Base-by-base conservation (phyloP, 2,888 invertebrate species). In the Blomia tropicalis region DNA sequence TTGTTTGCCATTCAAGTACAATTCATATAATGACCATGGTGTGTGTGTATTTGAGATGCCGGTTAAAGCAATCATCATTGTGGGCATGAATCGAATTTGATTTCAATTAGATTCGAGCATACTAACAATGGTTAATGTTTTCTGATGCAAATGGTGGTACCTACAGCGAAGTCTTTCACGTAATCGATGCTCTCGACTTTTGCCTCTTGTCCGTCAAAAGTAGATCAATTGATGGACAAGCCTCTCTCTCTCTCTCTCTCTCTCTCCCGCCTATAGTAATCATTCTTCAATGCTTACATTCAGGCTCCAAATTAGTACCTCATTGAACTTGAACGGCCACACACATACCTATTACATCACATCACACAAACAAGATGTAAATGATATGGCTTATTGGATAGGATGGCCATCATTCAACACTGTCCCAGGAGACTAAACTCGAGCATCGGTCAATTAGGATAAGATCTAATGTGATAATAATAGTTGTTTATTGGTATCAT, bases 401-500 rank as follows among this genome's bases (percentile, higher is more conserved):
- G 51, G 51, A 11, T 47, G 51, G 51, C 23, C 51, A 25, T 22
- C 51, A 47, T n/a, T 25, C 51, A 47, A 27, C n/a, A n/a, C n/a
- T n/a, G n/a, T n/a, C n/a, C n/a, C n/a, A n/a, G n/a, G n/a, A n/a
- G n/a, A n/a, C n/a, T n/a, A n/a, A n/a, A n/a, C n/a, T n/a, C n/a
- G n/a, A 47, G 7, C 51, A 47, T 47, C 51, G 27, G n/a, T n/a
- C 51, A 47, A 47, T 47, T 47, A 47, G 51, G 51, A 47, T 47
- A 47, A 47, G 51, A 47, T 47, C 51, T 47, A 47, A 47, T 47
- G 51, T 47, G 51, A 47, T 47, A 47, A 47, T 47, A 47, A 47
- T 47, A 47, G 51, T n/a, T 47, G 51, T 47, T 47, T 47, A 47
- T 47, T 47, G 51, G 51, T 47, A 47, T 47, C 51, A 47, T n/a